Conservation (phyloP, 1,140 invertebrate genomes). For the Lepidurus couesii region DNA sequence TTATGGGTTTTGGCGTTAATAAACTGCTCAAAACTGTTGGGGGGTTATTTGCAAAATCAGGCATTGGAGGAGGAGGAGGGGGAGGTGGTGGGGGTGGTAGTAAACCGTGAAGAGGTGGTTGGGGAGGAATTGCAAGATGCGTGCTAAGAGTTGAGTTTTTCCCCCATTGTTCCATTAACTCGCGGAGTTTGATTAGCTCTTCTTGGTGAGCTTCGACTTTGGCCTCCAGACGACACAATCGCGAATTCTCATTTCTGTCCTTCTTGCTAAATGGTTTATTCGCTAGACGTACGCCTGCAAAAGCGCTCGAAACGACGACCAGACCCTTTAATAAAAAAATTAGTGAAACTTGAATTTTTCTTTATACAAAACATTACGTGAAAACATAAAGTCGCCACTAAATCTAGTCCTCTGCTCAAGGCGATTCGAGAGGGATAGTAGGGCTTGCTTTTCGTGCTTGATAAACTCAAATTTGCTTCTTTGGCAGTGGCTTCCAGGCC, state of each 20-base stretch:
- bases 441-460: not conserved
- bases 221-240: not conserved
- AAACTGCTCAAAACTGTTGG: not conserved
- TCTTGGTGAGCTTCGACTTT: not conserved
- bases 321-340: not conserved
- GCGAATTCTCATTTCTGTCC: conserved; percentile 6
- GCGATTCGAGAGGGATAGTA: not conserved
- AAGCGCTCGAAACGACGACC: not conserved
- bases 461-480: not conserved
- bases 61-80: conserved; percentile 26
- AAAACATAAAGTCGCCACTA: not conserved
- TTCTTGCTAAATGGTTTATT: not conserved
- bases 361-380: not conserved
- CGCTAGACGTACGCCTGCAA: conserved; percentile 11
- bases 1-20: not conserved
- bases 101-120: not conserved
- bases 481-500: not conserved
- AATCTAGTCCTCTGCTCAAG: not conserved
- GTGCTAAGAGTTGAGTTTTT: not conserved
- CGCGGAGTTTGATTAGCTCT: not conserved
- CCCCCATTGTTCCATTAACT: conserved; percentile 16
- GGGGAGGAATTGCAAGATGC: not conserved
- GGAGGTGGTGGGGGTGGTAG: not conserved
- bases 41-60: not conserved
- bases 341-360: not conserved